Conservation (phyloP, 2,797 vertebrate genomes). For the Apogon hyalosoma region DNA sequence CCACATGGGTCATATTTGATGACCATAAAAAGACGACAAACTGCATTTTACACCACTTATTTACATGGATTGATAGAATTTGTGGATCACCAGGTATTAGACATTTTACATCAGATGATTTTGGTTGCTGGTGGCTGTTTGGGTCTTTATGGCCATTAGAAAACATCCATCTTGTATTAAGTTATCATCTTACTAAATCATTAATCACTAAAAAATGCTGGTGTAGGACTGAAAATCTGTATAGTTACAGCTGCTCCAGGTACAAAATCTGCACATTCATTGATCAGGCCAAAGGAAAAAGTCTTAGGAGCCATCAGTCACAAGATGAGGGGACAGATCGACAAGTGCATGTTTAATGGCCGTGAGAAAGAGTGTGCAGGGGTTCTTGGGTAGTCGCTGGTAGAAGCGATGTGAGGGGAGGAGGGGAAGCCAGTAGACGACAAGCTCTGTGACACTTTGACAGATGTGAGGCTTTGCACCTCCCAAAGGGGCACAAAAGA, state of each 20-base stretch:
- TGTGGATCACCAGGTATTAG: too few species aligned
- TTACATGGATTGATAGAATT: too few species aligned
- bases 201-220: background rate
- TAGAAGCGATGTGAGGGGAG: slow-evolving; percentile 45
- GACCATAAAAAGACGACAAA: too few species aligned
- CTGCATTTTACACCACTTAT: too few species aligned
- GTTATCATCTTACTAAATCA: too few species aligned
- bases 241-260: background rate
- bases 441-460: slow-evolving; percentile 77
- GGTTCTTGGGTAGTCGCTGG: slow-evolving; percentile 59
- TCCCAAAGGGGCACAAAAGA: slow-evolving; percentile 48
- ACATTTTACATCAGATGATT: too few species aligned
- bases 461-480: slow-evolving; percentile 77
- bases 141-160: too few species aligned
- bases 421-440: slow-evolving; percentile 44
- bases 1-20: too few species aligned
- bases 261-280: slow-evolving; percentile 45
- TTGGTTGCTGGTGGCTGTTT: too few species aligned
- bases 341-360: slow-evolving; percentile 74
- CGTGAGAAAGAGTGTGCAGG: slow-evolving; percentile 70
- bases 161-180: too few species aligned
- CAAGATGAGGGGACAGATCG: slow-evolving; percentile 49
- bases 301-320: slow-evolving; percentile 38
- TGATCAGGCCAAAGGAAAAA: slow-evolving; percentile 38
- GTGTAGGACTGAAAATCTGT: background rate